phyloP scores from a whole-genome alignment of 2,888 invertebrate genomes.

The Lamellibrachia satsuma region DNA sequence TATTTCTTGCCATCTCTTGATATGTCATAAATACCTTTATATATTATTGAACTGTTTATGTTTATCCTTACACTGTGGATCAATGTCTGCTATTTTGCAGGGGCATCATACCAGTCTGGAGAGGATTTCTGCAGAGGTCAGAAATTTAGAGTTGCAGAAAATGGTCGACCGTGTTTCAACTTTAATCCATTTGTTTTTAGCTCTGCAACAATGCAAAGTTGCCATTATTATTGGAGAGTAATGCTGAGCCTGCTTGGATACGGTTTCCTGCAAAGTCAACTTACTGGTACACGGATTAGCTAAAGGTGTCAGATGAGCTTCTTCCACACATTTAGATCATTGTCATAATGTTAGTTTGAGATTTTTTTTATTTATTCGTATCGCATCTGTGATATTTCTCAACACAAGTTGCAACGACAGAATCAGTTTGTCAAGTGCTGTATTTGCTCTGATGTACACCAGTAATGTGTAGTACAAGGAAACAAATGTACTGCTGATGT shows the following conservation, averaged over 20 bases:
- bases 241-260: neutral
- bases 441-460: neutral
- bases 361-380: neutral
- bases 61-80: neutral
- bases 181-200: slow-evolving; percentile 64
- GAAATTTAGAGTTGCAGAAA: slow-evolving; percentile 61
- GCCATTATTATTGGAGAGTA: neutral
- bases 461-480: neutral
- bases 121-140: slow-evolving; percentile 63
- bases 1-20: neutral
- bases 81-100: slow-evolving; percentile 42
- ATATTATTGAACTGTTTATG: neutral
- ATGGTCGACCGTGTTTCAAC: slow-evolving; percentile 60
- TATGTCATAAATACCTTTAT: neutral
- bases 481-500: neutral
- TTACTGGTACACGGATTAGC: neutral
- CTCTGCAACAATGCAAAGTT: neutral
- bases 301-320: neutral
- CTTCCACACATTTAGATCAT: neutral
- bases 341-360: neutral
- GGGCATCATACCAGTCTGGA: slow-evolving; percentile 47
- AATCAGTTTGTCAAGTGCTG: too few species aligned
- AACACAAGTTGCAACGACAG: neutral
- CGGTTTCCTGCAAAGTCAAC: neutral
- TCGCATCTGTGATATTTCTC: neutral